Evolutionary conservation across 1,140 invertebrate species (phyloP), one percentile per base, ranked within the genome.

Genomic region (Bilobella aurantiaca): DNA sequence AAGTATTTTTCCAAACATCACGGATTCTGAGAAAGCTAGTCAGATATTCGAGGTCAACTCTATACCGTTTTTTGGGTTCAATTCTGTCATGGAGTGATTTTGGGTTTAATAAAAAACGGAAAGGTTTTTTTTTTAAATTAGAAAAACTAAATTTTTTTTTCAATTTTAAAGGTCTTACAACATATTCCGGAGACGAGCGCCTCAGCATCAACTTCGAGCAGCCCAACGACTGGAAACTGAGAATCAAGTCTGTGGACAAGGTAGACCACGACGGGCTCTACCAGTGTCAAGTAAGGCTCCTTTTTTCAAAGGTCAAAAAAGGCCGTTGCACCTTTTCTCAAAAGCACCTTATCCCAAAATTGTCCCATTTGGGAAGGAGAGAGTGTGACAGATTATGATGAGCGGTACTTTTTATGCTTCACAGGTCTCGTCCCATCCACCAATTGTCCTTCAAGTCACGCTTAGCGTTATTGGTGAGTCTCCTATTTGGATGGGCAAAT

Each of bases 171-270:
- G 68, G 88, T 87, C 2, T 79, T 84, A 57, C 85, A 88, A 88
- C 87, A 0, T 90, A 90, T 76, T 87, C 85, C 59, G 86, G 84
- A n/a, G 89, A 91, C 70, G 82, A 82, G n/a, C 79, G 87, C 47
- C 88, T 88, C 71, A 84, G 85, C 16, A 76, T 88, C 57, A 85
- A 85, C 62, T 85, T 85, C 74, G 82, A 86, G 76, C 82, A 83
- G 62, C 87, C 86, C n/a, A 88, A 89, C 76, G 83, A 89, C 75
- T 90, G 88, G 88, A 82, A 86, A 69, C 76, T 90, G 68, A 80
- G 85, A 65, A 83, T 90, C 47, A 82, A 84, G 76, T 86, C 84
- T 72, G 85, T 85, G 56, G 87, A 84, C 66, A 85, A 87, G 74
- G 79, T 84, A 25, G 88, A 90, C 75, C 49, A 53, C 25, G 83